phyloP scores from a whole-genome alignment of 2,888 invertebrate genomes.

The Mimachlamys varia region DNA sequence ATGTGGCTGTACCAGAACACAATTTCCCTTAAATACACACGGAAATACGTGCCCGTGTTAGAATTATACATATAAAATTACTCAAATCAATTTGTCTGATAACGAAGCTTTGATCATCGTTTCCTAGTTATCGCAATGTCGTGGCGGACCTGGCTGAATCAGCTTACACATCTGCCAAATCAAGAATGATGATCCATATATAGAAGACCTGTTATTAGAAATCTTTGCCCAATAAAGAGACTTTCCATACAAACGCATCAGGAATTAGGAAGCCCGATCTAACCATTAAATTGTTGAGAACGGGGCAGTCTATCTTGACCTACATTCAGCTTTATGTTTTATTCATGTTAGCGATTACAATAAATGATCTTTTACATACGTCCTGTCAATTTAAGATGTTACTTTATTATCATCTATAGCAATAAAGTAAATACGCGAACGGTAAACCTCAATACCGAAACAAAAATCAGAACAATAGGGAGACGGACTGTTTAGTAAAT shows the following conservation, averaged over 20 bases:
- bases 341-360: neutral
- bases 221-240: neutral
- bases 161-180: neutral
- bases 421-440: neutral
- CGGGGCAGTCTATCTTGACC: neutral
- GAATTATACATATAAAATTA: neutral
- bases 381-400: neutral
- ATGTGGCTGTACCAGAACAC: neutral
- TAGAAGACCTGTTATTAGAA: neutral
- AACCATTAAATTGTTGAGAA: neutral
- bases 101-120: neutral
- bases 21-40: neutral
- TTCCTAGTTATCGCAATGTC: neutral
- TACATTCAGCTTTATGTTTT: neutral
- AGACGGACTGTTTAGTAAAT: neutral
- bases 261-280: neutral
- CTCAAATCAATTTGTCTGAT: neutral
- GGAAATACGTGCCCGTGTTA: neutral
- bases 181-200: neutral
- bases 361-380: neutral
- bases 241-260: neutral
- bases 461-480: neutral
- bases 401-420: neutral
- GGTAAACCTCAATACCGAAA: neutral
- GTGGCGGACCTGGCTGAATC: neutral